These are phyloP conservation scores for Propithecus perrieri DNA, from an alignment of 2,797 vertebrate species.

Conservation along the genomic window DNA sequence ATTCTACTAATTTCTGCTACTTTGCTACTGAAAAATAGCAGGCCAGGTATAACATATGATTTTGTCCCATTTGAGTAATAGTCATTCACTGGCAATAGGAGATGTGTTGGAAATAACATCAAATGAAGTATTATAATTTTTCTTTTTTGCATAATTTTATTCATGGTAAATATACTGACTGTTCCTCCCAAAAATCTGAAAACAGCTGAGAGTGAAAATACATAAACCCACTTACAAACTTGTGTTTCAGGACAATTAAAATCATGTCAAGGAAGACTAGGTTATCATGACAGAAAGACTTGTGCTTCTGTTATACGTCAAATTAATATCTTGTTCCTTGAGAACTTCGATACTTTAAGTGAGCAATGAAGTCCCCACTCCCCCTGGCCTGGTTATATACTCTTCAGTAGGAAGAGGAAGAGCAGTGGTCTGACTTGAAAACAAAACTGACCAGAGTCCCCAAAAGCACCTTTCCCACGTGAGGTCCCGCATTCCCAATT, in stretches of 20 bases:
- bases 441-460: not conserved
- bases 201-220: not conserved
- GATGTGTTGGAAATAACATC: not conserved
- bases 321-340: not conserved
- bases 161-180: not conserved
- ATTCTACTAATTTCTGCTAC: not conserved
- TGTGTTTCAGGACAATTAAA: not conserved
- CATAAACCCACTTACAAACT: not conserved
- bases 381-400: not conserved
- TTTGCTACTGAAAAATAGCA: not conserved
- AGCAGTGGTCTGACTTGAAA: not conserved
- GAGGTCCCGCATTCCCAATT: no score
- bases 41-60: not conserved
- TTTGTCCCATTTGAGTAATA: not conserved
- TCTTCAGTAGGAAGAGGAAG: not conserved
- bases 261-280: not conserved
- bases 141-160: not conserved
- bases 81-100: not conserved
- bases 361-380: not conserved
- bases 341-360: not conserved
- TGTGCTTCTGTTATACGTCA: not conserved
- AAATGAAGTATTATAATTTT: not conserved
- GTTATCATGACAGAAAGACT: not conserved
- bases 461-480: not conserved
- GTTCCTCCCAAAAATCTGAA: not conserved